Conservation (phyloP, 2,888 invertebrate genomes). For the Oxyteleia sp. region DNA sequence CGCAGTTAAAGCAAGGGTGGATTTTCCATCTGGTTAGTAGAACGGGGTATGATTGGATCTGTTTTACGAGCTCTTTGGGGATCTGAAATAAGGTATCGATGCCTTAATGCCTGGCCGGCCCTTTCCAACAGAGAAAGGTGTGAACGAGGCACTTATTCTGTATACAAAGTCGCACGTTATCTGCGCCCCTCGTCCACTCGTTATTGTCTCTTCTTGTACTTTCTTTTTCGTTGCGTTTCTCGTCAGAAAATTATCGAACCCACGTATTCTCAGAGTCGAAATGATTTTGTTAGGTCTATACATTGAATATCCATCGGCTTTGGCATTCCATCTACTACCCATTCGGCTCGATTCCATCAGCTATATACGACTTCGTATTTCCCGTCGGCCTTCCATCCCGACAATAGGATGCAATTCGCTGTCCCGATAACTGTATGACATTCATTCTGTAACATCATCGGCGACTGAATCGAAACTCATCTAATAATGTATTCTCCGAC, state of each 20-base stretch:
- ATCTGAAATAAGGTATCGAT: slow-evolving; percentile 85
- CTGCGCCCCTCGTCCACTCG: slow-evolving; percentile 25
- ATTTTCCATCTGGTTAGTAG: slow-evolving; percentile 63
- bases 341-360: slow-evolving; percentile 69
- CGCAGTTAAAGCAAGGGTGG: slow-evolving; percentile 46
- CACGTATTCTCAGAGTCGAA: slow-evolving; percentile 52
- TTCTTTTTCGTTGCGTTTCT: too few species aligned
- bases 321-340: slow-evolving; percentile 66
- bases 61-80: slow-evolving; percentile 88
- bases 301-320: slow-evolving; percentile 68
- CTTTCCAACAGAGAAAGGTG: slow-evolving; percentile 35
- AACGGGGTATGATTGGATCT: slow-evolving; percentile 88
- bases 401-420: slow-evolving; percentile 72
- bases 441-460: slow-evolving; percentile 71
- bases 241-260: slow-evolving; percentile 58
- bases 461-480: slow-evolving; percentile 70
- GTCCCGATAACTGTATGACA: slow-evolving; percentile 71
- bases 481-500: slow-evolving; percentile 61
- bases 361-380: slow-evolving; percentile 72
- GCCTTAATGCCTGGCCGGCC: slow-evolving; percentile 56
- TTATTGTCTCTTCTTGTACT: slow-evolving; percentile 27
- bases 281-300: slow-evolving; percentile 67
- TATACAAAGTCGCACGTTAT: slow-evolving; percentile 51
- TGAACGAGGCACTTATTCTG: slow-evolving; percentile 36
- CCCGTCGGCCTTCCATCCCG: slow-evolving; percentile 61